Evolutionary conservation across 2,113 vertebrate species (phyloP).

Genomic region (Bubo blakistoni): DNA sequence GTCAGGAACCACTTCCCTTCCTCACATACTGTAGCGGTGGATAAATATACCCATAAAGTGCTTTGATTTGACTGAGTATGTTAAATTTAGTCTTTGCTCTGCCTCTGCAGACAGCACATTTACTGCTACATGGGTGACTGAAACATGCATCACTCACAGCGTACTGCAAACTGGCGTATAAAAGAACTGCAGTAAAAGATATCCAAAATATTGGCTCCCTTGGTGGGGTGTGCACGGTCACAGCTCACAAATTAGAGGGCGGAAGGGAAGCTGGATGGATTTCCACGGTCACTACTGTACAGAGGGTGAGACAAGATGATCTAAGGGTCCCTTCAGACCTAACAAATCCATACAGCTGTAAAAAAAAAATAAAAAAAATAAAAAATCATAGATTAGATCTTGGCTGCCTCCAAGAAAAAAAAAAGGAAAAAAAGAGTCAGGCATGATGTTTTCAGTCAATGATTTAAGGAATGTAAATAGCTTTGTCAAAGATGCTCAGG

Average conservation of each 20-base stretch:
- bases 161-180: background rate
- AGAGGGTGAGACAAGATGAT: background rate
- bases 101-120: slow-evolving; percentile 13
- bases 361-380: background rate
- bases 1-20: background rate
- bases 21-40: background rate
- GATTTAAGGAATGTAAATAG: slow-evolving; percentile 30
- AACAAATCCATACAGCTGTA: background rate
- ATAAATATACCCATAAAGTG: background rate
- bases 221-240: background rate
- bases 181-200: background rate
- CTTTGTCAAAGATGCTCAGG: background rate
- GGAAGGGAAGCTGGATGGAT: background rate
- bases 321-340: slow-evolving; percentile 7
- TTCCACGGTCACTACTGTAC: background rate
- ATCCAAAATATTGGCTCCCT: background rate
- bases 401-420: background rate
- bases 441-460: background rate
- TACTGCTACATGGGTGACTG: background rate
- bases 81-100: slow-evolving; percentile 14
- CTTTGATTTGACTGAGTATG: background rate
- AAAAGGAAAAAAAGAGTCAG: background rate
- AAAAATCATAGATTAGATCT: background rate
- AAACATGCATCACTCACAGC: background rate
- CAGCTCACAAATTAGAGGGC: background rate